These are phyloP conservation scores for Drosophila cognata DNA, from an alignment of 2,888 invertebrate genomes.

Conservation along the genomic window DNA sequence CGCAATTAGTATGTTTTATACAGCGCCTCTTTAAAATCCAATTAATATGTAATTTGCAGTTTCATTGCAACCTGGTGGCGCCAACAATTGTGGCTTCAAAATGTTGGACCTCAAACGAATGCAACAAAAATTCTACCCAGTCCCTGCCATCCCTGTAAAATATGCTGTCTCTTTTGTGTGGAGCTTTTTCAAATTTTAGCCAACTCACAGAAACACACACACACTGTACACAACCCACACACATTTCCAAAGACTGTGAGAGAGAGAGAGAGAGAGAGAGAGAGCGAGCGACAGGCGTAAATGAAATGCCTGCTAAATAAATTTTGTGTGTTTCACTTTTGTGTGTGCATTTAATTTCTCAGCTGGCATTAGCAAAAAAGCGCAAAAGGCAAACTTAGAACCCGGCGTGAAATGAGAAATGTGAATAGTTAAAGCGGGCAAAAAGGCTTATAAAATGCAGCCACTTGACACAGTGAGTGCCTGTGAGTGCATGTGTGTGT, in stretches of 20 bases:
- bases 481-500: conserved; percentile 9
- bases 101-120: conserved; percentile 43
- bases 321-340: conserved; percentile 66
- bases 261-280: neutral
- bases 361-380: conserved; percentile 53
- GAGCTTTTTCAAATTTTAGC: conserved; percentile 28
- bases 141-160: conserved; percentile 14
- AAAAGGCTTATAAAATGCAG: conserved; percentile 65
- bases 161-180: conserved; percentile 31
- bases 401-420: conserved; percentile 26
- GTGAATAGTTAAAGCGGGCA: conserved; percentile 37
- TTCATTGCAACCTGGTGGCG: conserved; percentile 19
- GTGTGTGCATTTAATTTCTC: conserved; percentile 74
- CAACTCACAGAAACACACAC: conserved; percentile 3
- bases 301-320: conserved; percentile 71
- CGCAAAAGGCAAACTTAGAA: conserved; percentile 12
- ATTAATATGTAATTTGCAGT: conserved; percentile 44
- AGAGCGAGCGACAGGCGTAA: conserved; percentile 20
- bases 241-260: neutral
- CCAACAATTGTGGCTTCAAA: conserved; percentile 21
- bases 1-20: conserved; percentile 19
- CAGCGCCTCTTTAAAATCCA: conserved; percentile 20
- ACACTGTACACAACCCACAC: neutral
- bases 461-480: conserved; percentile 63
- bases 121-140: conserved; percentile 37